Conservation (phyloP, 92 coral and sea anemone genomes). For the Actinernus sp. region DNA sequence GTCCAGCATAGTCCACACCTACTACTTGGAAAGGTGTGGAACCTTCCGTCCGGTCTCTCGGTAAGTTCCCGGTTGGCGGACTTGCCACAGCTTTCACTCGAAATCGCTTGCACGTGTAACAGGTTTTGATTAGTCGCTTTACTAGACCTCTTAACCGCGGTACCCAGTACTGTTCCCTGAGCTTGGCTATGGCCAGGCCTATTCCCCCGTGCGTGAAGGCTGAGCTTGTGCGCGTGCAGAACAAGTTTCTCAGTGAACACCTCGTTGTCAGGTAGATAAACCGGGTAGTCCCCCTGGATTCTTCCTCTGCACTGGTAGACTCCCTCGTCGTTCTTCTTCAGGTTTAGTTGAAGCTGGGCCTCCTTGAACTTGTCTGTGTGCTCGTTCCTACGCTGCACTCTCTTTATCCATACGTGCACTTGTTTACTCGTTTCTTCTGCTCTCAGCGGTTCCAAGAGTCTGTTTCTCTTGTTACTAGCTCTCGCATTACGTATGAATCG, state of each 20-base stretch:
- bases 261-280: slow-evolving; percentile 38
- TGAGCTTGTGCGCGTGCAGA: too few species aligned
- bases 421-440: slow-evolving; percentile 45
- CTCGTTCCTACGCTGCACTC: slow-evolving; percentile 24
- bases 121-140: slow-evolving; percentile 18
- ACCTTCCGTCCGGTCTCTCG: slow-evolving; percentile 4
- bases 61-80: slow-evolving; percentile 14
- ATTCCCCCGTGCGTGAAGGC: slow-evolving; percentile 61
- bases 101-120: too few species aligned
- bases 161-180: slow-evolving; percentile 16
- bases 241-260: too few species aligned
- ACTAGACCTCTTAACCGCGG: slow-evolving; percentile 18
- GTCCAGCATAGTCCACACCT: slow-evolving; percentile 22
- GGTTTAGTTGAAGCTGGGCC: slow-evolving; percentile 31
- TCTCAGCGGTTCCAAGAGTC: slow-evolving; percentile 38
- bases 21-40: slow-evolving; percentile 15
- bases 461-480: not conserved
- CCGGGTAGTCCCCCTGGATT: slow-evolving; percentile 38
- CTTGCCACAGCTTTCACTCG: too few species aligned
- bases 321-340: slow-evolving; percentile 44
- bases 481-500: slow-evolving; percentile 23
- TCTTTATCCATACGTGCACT: slow-evolving; percentile 23
- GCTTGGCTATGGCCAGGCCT: slow-evolving; percentile 26
- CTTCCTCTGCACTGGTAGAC: slow-evolving; percentile 50
- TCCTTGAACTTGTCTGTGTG: slow-evolving; percentile 33